Evolutionary conservation across 2,113 vertebrate species (phyloP).

Genomic region (Fukomys damarensis): DNA sequence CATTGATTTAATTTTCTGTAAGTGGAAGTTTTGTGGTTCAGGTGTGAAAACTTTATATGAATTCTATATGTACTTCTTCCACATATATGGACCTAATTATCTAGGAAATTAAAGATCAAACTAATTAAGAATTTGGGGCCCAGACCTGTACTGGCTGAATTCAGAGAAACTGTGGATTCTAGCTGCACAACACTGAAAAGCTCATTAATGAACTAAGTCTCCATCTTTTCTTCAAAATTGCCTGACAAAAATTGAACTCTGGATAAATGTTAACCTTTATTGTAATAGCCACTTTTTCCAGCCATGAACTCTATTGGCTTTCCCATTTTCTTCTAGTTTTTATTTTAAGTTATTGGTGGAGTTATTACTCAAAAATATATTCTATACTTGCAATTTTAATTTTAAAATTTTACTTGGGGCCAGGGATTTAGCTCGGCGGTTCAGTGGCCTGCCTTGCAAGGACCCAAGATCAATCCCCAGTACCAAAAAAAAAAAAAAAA

Average conservation of each 20-base stretch:
- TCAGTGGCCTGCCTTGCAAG: background rate
- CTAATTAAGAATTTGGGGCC: background rate
- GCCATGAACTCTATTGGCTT: background rate
- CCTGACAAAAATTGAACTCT: fast-evolving
- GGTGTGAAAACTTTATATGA: constrained; percentile 45
- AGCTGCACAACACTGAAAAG: background rate
- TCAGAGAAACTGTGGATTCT: background rate
- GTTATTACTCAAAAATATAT: background rate
- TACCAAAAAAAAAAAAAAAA: no score
- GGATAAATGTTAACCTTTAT: constrained; percentile 27
- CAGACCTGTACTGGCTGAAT: background rate
- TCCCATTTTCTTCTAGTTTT: background rate
- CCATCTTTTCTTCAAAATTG: background rate
- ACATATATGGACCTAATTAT: background rate
- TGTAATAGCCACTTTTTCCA: constrained; percentile 41
- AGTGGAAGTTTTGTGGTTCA: constrained; percentile 18
- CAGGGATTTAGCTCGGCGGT: no score
- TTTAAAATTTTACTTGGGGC: background rate
- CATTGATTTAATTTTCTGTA: constrained; percentile 72
- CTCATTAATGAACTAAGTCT: background rate
- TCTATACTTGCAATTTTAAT: background rate
- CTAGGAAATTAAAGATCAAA: background rate
- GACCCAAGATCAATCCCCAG: no score
- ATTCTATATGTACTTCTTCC: background rate
- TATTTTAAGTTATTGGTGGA: background rate